Evolutionary conservation across 2,888 invertebrate species (phyloP).

Genomic region (Brachyptera putata): DNA sequence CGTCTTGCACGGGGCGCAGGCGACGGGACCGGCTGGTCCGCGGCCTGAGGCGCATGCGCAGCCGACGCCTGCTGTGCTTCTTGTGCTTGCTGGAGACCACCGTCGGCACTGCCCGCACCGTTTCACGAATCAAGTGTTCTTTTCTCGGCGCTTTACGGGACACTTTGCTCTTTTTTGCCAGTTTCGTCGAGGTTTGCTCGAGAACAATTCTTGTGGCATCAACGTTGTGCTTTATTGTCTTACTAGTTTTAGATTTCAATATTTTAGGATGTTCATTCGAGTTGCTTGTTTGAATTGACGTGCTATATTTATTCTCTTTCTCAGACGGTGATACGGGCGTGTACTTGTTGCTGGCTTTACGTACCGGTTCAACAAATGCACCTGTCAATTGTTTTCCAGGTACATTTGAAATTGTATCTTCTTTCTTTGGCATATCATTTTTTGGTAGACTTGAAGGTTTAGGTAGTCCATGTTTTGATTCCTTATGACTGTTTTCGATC

Average conservation of each 20-base stretch:
- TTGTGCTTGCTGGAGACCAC: neutral
- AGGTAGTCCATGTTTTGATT: neutral
- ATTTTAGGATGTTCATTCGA: too few species aligned
- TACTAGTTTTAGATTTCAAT: too few species aligned
- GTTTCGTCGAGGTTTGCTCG: neutral
- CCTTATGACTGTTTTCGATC: neutral
- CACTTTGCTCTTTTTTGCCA: neutral
- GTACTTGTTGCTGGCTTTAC: too few species aligned
- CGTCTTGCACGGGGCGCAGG: too few species aligned
- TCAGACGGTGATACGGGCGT: too few species aligned
- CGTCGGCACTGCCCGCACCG: neutral
- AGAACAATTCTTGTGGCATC: neutral
- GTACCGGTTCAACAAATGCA: too few species aligned
- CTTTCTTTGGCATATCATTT: conserved; percentile 3
- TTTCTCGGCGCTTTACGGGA: neutral
- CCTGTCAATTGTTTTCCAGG: too few species aligned
- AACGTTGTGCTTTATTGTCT: too few species aligned
- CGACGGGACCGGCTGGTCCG: too few species aligned
- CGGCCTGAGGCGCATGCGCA: neutral
- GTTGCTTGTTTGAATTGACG: too few species aligned
- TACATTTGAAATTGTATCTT: too few species aligned
- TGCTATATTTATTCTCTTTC: too few species aligned
- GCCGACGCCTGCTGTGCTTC: neutral
- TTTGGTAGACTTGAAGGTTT: neutral
- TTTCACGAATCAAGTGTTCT: neutral